Conservation (phyloP, 2,888 invertebrate genomes). For the Nudaria mundana region DNA sequence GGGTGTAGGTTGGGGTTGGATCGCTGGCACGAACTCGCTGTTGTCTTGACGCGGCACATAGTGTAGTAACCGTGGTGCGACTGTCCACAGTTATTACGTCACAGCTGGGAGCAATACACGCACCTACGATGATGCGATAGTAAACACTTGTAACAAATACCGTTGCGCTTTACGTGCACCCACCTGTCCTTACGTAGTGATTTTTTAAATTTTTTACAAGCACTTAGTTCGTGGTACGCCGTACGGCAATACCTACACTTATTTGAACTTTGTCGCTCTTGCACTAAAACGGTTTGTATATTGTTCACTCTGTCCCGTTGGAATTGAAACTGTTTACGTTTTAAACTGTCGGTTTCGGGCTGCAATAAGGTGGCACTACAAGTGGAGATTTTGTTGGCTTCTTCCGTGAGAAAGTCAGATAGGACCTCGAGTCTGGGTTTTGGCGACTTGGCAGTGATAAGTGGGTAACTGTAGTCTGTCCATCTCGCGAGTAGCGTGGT, state of each 20-base stretch:
- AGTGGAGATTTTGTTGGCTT: neutral
- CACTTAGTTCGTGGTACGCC: neutral
- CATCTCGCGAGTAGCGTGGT: constrained; percentile 23
- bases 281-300: no score
- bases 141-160: neutral
- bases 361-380: neutral
- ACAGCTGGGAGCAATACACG: neutral
- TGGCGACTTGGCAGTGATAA: no score
- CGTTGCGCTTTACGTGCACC: neutral
- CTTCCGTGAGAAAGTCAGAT: neutral
- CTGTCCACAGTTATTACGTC: neutral
- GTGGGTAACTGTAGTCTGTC: constrained; percentile 28
- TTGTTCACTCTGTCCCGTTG: no score
- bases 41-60: neutral
- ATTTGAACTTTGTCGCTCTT: no score
- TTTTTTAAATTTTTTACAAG: neutral
- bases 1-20: neutral
- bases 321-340: neutral
- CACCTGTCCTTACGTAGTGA: neutral
- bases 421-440: neutral
- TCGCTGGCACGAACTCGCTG: neutral
- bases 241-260: neutral
- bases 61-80: neutral
- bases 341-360: neutral
- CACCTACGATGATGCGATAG: neutral